A percentile compares a stretch with the other conserved stretches of the same genome.
Evolutionary conservation across 2,888 invertebrate species (phyloP).

Genomic region (Parnassius glacialis): DNA sequence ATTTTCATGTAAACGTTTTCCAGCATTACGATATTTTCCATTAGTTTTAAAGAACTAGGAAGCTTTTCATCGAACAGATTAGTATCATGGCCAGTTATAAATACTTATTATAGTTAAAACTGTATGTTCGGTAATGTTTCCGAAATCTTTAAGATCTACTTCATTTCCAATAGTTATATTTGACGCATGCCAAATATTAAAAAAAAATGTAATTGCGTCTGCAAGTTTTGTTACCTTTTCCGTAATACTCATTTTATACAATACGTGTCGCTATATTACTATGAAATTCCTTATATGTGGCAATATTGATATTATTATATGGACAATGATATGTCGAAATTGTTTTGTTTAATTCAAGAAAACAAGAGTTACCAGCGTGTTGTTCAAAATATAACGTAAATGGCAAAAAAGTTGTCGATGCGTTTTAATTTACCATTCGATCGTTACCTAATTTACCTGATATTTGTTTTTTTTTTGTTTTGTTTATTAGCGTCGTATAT

Average conservation of each 20-base stretch:
- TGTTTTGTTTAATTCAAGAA: constrained; percentile 47
- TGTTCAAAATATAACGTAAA: constrained; percentile 72
- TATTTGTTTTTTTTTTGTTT: constrained; percentile 62
- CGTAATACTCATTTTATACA: constrained; percentile 58
- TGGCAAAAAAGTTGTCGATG: constrained; percentile 56
- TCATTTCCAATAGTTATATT: constrained; percentile 9
- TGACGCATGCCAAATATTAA: constrained; percentile 21
- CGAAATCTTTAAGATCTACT: constrained; percentile 43
- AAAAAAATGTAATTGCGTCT: constrained; percentile 6
- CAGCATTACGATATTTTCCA: constrained; percentile 35
- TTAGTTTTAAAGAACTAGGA: constrained; percentile 45
- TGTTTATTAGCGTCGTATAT: constrained; percentile 54
- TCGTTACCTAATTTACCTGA: constrained; percentile 78
- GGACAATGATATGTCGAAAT: constrained; percentile 11
- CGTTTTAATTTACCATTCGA: constrained; percentile 72
- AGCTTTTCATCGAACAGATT: constrained; percentile 61
- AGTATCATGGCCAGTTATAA: constrained; percentile 76
- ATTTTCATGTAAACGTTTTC: constrained; percentile 41
- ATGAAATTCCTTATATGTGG: constrained; percentile 25
- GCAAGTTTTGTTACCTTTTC: constrained; percentile 31
- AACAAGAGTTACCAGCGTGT: constrained; percentile 77
- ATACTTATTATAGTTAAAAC: constrained; percentile 65
- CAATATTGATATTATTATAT: constrained; percentile 32
- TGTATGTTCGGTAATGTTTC: constrained; percentile 46
- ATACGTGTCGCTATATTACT: constrained; percentile 29